phyloP scores from a whole-genome alignment of 2,113 vertebrate genomes.

The Condylura cristata region DNA sequence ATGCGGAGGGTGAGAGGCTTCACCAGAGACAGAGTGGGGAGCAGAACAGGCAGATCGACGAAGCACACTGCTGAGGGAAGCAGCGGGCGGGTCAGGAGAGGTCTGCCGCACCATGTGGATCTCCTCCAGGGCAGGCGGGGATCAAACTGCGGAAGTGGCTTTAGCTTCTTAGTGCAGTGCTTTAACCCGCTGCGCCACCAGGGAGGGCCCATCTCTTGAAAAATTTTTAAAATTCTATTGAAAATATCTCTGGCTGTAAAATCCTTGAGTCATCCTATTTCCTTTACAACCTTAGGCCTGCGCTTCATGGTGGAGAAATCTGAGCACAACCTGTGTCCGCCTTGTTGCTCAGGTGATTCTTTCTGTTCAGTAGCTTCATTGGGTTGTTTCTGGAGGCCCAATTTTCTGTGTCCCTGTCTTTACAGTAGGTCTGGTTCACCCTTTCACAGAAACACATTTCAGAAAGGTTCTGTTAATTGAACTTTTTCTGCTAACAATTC shows the following conservation, averaged over 20 bases:
- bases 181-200: too few relatives aligned
- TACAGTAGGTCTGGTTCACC: neutral
- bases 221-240: neutral
- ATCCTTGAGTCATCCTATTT: neutral
- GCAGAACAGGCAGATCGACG: too few relatives aligned
- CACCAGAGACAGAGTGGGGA: too few relatives aligned
- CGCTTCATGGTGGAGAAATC: neutral
- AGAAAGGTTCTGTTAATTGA: neutral
- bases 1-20: too few relatives aligned
- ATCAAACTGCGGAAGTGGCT: too few relatives aligned
- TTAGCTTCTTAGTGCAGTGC: too few relatives aligned
- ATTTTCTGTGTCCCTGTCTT: neutral
- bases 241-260: neutral
- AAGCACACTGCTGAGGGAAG: too few relatives aligned
- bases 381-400: neutral
- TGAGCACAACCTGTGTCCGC: neutral
- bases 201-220: too few relatives aligned
- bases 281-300: neutral
- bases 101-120: too few relatives aligned
- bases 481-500: neutral
- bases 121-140: too few relatives aligned
- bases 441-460: neutral
- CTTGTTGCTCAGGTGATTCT: neutral
- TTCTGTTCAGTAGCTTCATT: neutral
- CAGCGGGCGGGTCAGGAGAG: too few relatives aligned